Base-by-base conservation (phyloP, 2,888 invertebrate species). In the Conomelus anceps region DNA sequence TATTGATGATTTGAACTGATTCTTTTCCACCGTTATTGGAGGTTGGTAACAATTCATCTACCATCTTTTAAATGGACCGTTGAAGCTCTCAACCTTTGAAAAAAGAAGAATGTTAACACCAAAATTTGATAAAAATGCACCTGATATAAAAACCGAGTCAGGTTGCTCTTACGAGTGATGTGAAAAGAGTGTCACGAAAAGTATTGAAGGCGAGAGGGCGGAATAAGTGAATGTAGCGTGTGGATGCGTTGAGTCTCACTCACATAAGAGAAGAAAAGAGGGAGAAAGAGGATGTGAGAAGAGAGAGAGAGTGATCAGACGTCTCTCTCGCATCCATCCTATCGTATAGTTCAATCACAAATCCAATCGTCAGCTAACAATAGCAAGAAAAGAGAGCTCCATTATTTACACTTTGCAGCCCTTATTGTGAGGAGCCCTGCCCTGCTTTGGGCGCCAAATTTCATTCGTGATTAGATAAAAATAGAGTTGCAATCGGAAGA, bases 401-500 rank as follows among this genome's bases (percentile, higher is more conserved):
- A 89, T 89, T 89, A 89, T 89, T 89, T 89, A 89, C 89, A 89
- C 89, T 88, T 88, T 84, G 84, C 88, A 88, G 84, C 88, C 88
- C 88, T 89, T 88, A n/a, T n/a, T n/a, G 87, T 89, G 86, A 87
- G 63, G 86, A 41, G 84, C 84, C 89, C 85, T 22, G 86, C 89
- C 86, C 29, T 24, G 86, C 41, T 86, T 88, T 88, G 87, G 23
- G 85, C 85, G 89, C 89, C 89, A 88, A 89, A 89, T 89, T 89
- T 89, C 89, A 89, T 89, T 89, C 89, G 26, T 89, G 89, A 89
- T 89, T 89, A 89, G 89, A 89, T 89, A 89, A 89, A 89, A 89
- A 89, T 89, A 89, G 89, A 88, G 88, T 89, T 23, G 22, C 34
- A 23, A 63, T 88, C 24, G 41, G 89, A 34, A n/a, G n/a, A n/a